Evolutionary conservation across 2,797 vertebrate species (phyloP), one percentile per base, ranked within the genome.

Genomic region (Podarcis siculus): DNA sequence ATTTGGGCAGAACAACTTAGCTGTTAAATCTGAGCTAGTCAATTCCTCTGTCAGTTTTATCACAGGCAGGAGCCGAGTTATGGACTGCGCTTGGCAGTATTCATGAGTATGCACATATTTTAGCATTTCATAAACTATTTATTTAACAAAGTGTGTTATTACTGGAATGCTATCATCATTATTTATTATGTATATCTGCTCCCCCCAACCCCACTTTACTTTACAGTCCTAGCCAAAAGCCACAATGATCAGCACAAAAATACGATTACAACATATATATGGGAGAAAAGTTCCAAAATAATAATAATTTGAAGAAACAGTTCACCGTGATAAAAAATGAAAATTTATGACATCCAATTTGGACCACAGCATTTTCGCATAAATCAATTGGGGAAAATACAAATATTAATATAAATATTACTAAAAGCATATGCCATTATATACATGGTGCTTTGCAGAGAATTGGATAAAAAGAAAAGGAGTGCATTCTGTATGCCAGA

Each of bases 41-140:
- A 78, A 78, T 88, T 78, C 66, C 49, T 88, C 35, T 83, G 64
- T 83, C 81, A 83, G 61, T 37, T 87, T 87, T 87, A 87, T 87
- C 80, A 67, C 72, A 77, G 39, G 39, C 42, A 87, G 39, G 42
- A 83, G 87, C 82, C 13, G 37, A 71, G 75, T 78, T 79, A 83
- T 71, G 27, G 73, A 25, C 45, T 71, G 25, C 49, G 55, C 21
- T 71, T 88, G 75, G 49, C 35, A 78, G 27, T 71, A 39, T 83
- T 83, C 32, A 78, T 78, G 66, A 79, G 42, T 69, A 55, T 55
- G 27, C 27, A 79, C 73, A 67, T 82, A 82, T 66, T 82, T 76
- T 83, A 9, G 32, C 25, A 67, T 67, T 64, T 78, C 73, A 86
- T 86, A 67, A 78, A 78, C 84, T 78, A 67, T 88, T 83, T 83